These are phyloP conservation scores for Drosophila dives DNA, from an alignment of 2,888 invertebrate species.

Conservation along the genomic window DNA sequence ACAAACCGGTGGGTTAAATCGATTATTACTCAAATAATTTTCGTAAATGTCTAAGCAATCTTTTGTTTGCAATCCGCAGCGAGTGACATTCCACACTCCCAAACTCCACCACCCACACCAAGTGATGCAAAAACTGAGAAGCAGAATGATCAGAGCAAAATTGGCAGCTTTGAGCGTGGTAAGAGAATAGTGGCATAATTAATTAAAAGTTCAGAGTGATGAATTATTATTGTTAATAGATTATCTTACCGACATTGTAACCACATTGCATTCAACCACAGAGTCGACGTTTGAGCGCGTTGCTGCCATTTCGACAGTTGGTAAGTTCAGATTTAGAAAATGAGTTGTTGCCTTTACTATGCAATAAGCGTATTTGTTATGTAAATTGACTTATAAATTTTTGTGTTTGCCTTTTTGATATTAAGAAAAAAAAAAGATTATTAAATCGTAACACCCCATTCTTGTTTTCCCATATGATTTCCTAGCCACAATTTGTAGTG, in stretches of 20 bases:
- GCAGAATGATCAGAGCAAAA: constrained; percentile 57
- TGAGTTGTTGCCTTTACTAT: constrained; percentile 42
- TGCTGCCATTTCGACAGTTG: constrained; percentile 80
- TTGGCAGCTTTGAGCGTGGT: constrained; percentile 65
- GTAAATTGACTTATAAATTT: constrained; percentile 67
- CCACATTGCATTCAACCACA: constrained; percentile 79
- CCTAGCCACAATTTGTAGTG: constrained; percentile 63
- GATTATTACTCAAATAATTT: background rate
- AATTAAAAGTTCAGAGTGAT: background rate
- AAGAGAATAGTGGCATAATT: background rate
- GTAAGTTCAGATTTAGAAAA: constrained; percentile 68
- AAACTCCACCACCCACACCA: constrained; percentile 85
- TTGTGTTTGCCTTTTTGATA: constrained; percentile 71
- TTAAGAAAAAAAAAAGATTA: constrained; percentile 20
- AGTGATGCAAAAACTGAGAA: constrained; percentile 78
- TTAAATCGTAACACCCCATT: constrained; percentile 50
- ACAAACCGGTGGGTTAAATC: constrained; percentile 66
- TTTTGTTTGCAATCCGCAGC: constrained; percentile 40
- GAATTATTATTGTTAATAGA: constrained; percentile 47
- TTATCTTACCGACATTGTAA: constrained; percentile 78
- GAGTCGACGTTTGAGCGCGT: constrained; percentile 81
- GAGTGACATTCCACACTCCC: constrained; percentile 82
- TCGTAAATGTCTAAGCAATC: background rate
- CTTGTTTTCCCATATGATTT: constrained; percentile 54
- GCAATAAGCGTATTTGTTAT: constrained; percentile 73